These are phyloP conservation scores for Tautogolabrus adspersus DNA, from an alignment of 2,113 vertebrate species.

Conservation along the genomic window DNA sequence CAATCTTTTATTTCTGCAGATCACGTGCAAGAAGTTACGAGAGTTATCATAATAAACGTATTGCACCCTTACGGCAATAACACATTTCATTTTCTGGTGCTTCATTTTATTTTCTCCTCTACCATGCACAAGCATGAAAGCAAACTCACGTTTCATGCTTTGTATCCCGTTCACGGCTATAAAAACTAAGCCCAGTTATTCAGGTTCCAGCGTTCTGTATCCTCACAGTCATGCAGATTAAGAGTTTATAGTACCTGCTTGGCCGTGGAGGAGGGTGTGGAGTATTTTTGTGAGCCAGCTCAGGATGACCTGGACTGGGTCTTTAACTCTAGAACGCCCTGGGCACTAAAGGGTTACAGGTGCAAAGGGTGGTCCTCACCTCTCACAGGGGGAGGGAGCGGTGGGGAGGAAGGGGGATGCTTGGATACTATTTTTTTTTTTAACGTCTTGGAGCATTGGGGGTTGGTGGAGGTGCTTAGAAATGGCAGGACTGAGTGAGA, in stretches of 20 bases:
- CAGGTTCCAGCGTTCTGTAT: background rate
- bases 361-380: slow-evolving; percentile 83
- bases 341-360: slow-evolving; percentile 86
- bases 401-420: slow-evolving; percentile 35
- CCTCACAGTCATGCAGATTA: slow-evolving; percentile 68
- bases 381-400: slow-evolving; percentile 67
- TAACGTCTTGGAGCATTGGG: slow-evolving; percentile 17
- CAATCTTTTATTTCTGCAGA: background rate
- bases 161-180: slow-evolving; percentile 8
- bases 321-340: slow-evolving; percentile 78
- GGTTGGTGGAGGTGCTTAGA: slow-evolving; percentile 30
- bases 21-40: background rate
- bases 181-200: slow-evolving; percentile 20
- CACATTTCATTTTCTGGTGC: background rate
- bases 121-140: slow-evolving; percentile 45
- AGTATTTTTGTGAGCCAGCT: slow-evolving; percentile 42
- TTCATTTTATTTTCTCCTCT: background rate
- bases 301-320: slow-evolving; percentile 48
- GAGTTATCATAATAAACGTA: slow-evolving; percentile 1
- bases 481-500: slow-evolving; percentile 29
- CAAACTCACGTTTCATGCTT: slow-evolving; percentile 30
- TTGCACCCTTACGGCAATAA: background rate
- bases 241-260: slow-evolving; percentile 78
- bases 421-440: slow-evolving; percentile 41
- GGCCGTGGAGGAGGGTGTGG: slow-evolving; percentile 42